Evolutionary conservation across 2,888 invertebrate species (phyloP).

Genomic region (Nephrotoma guestfalica): DNA sequence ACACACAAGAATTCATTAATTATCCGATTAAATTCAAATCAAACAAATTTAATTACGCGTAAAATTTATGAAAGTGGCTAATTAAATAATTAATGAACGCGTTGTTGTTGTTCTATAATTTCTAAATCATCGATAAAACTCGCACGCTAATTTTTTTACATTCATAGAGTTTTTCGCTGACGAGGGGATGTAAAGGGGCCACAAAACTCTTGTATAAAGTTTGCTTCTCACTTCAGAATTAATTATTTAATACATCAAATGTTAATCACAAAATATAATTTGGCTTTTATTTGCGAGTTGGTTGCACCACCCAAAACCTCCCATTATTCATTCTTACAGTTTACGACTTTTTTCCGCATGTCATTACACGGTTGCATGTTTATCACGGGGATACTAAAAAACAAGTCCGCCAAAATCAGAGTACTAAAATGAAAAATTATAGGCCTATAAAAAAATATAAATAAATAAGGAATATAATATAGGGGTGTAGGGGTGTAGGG

Average conservation of each 20-base stretch:
- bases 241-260: not conserved
- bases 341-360: not conserved
- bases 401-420: not conserved
- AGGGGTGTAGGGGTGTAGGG: not conserved
- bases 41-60: too few species aligned
- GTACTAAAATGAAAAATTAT: not conserved
- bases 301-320: not conserved
- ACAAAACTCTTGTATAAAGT: too few species aligned
- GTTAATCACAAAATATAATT: not conserved
- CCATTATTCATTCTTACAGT: not conserved
- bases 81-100: too few species aligned
- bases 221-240: not conserved
- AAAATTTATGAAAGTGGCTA: too few species aligned
- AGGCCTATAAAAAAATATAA: not conserved
- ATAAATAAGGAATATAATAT: not conserved
- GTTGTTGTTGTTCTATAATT: too few species aligned
- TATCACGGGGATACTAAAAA: not conserved
- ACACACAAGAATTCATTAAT: too few species aligned
- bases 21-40: too few species aligned
- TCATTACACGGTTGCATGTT: not conserved
- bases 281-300: not conserved
- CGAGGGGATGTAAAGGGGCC: too few species aligned
- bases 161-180: too few species aligned
- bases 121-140: too few species aligned
- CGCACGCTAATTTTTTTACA: too few species aligned